Evolutionary conservation across 2,113 vertebrate genomes (phyloP).

Genomic region (Uria aalge): DNA sequence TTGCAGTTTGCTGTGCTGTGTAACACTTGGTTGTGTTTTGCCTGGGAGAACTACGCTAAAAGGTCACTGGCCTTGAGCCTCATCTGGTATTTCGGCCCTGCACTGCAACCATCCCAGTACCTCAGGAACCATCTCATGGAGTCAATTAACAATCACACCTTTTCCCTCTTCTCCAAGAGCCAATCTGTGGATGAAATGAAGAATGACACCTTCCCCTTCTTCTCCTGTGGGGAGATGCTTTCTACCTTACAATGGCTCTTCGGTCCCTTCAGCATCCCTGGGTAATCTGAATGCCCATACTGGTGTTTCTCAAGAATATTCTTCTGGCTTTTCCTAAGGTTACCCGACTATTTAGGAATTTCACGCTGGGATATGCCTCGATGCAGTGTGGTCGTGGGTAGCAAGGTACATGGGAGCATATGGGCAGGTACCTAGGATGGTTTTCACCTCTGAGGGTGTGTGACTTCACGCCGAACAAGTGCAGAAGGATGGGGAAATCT

Average conservation of each 20-base stretch:
- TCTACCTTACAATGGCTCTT: not conserved
- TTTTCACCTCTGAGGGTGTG: not conserved
- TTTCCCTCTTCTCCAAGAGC: not conserved
- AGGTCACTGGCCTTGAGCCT: not conserved
- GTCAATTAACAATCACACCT: not conserved
- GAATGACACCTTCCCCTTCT: not conserved
- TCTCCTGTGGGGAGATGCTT: not conserved
- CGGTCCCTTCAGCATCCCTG: not conserved
- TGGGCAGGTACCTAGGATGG: accelerated
- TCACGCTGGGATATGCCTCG: not conserved
- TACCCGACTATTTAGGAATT: not conserved
- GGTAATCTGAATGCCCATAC: not conserved
- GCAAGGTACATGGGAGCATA: not conserved
- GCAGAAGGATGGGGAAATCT: not conserved
- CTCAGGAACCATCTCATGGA: not conserved
- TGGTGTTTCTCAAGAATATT: not conserved
- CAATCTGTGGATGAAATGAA: not conserved
- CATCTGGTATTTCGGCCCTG: not conserved
- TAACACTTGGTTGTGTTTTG: not conserved
- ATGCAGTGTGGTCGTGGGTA: not conserved
- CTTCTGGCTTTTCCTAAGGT: not conserved
- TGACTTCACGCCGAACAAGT: not conserved
- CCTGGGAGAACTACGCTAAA: not conserved
- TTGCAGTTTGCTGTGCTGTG: not conserved
- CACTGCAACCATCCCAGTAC: not conserved